Conservation (phyloP, 2,113 vertebrate genomes). For the Elephantulus edwardii region DNA sequence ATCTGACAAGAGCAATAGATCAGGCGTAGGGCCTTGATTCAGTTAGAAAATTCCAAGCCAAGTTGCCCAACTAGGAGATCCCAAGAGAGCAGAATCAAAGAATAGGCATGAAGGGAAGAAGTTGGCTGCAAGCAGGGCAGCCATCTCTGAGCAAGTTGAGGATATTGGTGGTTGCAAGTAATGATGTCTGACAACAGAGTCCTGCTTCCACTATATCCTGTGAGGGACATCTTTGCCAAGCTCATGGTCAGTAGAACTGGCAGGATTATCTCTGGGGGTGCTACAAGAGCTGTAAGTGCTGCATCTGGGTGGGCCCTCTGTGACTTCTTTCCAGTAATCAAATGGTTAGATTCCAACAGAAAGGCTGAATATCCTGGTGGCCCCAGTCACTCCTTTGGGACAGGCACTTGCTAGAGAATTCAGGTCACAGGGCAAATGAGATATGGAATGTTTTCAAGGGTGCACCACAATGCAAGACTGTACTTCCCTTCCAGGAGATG, state of each 20-base stretch:
- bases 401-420: not conserved
- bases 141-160: not conserved
- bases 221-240: no score
- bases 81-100: not conserved
- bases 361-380: not conserved
- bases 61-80: no score
- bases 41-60: not conserved
- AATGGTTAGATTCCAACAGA: accelerated
- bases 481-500: constrained; percentile 79
- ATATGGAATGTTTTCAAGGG: not conserved
- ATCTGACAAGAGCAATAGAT: not conserved
- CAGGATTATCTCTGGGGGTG: not conserved
- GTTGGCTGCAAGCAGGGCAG: accelerated
- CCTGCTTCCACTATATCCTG: accelerated
- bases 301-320: accelerated
- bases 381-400: not conserved
- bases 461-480: accelerated
- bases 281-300: accelerated
- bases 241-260: accelerated
- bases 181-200: not conserved
- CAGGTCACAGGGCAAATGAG: not conserved
- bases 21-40: no score
- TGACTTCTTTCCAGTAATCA: not conserved
- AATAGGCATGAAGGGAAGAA: not conserved
- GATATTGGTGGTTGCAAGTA: not conserved